Evolutionary conservation across 2,113 vertebrate genomes (phyloP).

Genomic region (Ailuropoda melanoleuca): DNA sequence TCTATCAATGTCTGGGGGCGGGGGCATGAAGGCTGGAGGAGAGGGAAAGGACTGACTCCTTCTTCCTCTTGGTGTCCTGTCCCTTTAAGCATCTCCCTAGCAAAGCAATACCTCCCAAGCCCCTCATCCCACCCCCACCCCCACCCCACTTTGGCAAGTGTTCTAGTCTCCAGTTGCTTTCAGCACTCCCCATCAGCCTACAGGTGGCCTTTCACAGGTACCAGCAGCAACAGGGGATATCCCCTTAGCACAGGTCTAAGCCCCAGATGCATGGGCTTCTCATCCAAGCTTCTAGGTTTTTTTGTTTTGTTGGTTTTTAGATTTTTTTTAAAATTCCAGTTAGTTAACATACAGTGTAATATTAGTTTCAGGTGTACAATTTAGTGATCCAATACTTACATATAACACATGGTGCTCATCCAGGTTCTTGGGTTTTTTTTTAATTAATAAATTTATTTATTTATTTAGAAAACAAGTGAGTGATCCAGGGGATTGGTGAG

Average conservation of each 20-base stretch:
- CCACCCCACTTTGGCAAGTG: neutral
- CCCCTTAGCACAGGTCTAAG: neutral
- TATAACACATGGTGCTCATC: too few species aligned
- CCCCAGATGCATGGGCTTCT: neutral
- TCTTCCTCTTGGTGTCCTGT: neutral
- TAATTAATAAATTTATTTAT: too few species aligned
- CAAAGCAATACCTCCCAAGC: neutral
- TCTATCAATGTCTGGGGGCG: neutral
- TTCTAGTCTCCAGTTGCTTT: neutral
- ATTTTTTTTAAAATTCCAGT: too few species aligned
- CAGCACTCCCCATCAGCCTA: neutral
- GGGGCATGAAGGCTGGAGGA: neutral
- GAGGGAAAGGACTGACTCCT: neutral
- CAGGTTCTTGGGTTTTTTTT: too few species aligned
- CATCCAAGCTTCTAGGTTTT: neutral
- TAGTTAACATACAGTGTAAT: too few species aligned
- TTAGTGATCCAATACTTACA: too few species aligned
- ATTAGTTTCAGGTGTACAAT: too few species aligned
- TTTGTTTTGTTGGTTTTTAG: too few species aligned
- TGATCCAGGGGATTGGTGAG: neutral
- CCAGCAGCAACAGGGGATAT: neutral
- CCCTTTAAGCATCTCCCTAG: neutral
- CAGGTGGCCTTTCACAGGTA: neutral
- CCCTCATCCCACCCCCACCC: neutral
- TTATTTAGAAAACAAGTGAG: too few species aligned